Conservation (phyloP, 2,888 invertebrate genomes). For the Platyscelio sp. region DNA sequence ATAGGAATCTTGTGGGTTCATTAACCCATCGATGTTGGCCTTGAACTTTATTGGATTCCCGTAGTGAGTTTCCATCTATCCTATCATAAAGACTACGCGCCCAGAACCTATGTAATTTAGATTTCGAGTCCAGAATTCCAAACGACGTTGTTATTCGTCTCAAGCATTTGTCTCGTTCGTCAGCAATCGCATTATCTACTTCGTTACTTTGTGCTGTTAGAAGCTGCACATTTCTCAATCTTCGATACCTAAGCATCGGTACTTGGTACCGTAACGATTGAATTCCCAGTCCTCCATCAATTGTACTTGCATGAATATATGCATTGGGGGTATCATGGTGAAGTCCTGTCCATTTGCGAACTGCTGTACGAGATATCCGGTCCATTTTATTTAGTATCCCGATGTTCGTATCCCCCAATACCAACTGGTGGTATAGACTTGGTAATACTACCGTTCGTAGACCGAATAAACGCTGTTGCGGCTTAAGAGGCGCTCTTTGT, state of each 20-base stretch:
- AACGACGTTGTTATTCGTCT: too few species aligned
- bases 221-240: too few species aligned
- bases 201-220: too few species aligned
- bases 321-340: constrained; percentile 78
- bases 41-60: background rate
- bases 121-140: too few species aligned
- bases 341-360: constrained; percentile 78
- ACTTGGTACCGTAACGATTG: constrained; percentile 63
- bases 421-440: constrained; percentile 71
- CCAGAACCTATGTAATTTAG: too few species aligned
- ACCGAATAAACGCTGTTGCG: constrained; percentile 69
- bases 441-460: constrained; percentile 51
- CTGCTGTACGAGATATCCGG: constrained; percentile 74
- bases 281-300: constrained; percentile 75
- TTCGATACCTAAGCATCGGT: background rate
- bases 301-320: constrained; percentile 75
- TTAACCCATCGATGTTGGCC: constrained; percentile 67
- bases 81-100: background rate
- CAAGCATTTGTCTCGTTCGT: too few species aligned
- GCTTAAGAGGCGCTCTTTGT: constrained; percentile 60
- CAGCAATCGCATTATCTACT: too few species aligned
- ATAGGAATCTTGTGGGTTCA: constrained; percentile 70
- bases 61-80: constrained; percentile 16
- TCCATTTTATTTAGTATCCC: constrained; percentile 78
- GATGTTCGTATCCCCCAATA: constrained; percentile 76